These are phyloP conservation scores for Stramonita haemastoma DNA, from an alignment of 2,888 invertebrate genomes.

Conservation along the genomic window DNA sequence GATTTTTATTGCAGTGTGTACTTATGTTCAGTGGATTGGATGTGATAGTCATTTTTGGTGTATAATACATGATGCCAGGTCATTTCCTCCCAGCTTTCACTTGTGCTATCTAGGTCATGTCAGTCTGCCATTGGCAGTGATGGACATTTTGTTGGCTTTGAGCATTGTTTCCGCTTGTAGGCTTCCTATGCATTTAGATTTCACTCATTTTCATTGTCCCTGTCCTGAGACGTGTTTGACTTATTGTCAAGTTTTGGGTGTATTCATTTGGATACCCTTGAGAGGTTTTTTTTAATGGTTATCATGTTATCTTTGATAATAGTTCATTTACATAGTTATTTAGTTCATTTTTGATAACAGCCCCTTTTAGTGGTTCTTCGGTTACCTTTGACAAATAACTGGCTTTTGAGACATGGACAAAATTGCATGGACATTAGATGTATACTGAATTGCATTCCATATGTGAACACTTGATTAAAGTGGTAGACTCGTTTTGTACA, in stretches of 20 bases:
- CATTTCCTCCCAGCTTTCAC: neutral
- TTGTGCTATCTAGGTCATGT: neutral
- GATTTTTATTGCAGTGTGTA: slow-evolving; percentile 17
- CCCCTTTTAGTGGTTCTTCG: no score
- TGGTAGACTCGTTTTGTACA: no score
- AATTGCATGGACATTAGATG: neutral
- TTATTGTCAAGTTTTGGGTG: no score
- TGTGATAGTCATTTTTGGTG: neutral
- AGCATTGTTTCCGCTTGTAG: neutral
- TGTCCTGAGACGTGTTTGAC: no score
- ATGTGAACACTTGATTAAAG: neutral
- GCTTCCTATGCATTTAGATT: no score
- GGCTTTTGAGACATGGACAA: neutral
- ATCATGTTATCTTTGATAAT: no score
- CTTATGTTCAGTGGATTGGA: neutral
- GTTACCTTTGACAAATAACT: no score
- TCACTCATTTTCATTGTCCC: no score
- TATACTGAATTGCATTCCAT: slow-evolving; percentile 3
- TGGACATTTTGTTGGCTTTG: neutral
- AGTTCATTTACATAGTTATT: no score
- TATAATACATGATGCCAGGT: neutral
- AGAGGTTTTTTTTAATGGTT: no score
- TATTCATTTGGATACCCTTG: no score
- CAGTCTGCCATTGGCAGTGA: neutral
- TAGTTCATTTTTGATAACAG: no score